These are phyloP conservation scores for Calyptommatus sinebrachiatus DNA, from an alignment of 2,113 vertebrate genomes.

Conservation along the genomic window DNA sequence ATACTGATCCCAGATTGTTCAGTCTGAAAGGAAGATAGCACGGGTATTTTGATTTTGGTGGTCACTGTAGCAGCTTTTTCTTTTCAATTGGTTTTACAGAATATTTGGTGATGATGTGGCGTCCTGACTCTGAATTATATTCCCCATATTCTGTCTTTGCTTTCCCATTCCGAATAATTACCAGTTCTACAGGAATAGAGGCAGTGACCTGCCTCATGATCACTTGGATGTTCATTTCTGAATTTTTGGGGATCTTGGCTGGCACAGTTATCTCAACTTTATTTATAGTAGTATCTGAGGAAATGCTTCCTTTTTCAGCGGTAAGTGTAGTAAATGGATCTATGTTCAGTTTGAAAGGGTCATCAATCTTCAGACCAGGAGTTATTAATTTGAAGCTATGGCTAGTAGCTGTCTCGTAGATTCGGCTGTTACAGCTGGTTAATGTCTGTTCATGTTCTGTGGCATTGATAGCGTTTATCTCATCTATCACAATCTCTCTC, in stretches of 20 bases:
- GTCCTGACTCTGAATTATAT: constrained; percentile 6
- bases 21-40: neutral
- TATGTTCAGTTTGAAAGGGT: neutral
- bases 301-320: constrained; percentile 8
- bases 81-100: neutral
- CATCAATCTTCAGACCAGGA: neutral
- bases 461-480: neutral
- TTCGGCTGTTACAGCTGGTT: neutral
- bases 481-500: constrained; percentile 19
- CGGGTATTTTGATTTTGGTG: neutral
- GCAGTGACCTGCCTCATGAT: constrained; percentile 6
- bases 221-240: constrained; percentile 9
- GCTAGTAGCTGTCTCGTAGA: neutral
- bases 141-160: constrained; percentile 5
- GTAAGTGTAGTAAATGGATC: neutral
- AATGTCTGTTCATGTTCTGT: constrained; percentile 20
- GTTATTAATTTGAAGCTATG: constrained; percentile 7
- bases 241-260: constrained; percentile 17
- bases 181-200: constrained; percentile 3
- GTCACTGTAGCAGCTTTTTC: neutral
- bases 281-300: neutral
- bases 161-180: constrained; percentile 3
- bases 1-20: neutral
- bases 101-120: neutral
- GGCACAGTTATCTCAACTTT: constrained; percentile 7